A percentile compares a stretch with the other conserved stretches of the same genome.
These are phyloP conservation scores for Rhopalosiphum nymphaeae DNA, from an alignment of 2,888 invertebrate genomes.

Conservation along the genomic window DNA sequence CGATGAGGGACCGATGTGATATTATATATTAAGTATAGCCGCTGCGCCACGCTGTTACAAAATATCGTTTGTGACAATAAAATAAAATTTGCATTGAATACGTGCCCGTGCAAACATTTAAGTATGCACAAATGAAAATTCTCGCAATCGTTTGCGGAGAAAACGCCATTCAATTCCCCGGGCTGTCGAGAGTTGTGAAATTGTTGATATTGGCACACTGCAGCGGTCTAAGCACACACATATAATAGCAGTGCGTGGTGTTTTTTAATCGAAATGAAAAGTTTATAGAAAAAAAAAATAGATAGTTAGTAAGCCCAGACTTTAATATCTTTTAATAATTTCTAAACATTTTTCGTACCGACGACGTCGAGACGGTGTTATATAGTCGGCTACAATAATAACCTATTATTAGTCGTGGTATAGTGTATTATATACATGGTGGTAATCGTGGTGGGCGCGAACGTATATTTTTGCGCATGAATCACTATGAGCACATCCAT, in stretches of 20 bases:
- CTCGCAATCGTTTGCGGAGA: conserved; percentile 12
- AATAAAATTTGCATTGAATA: conserved; percentile 53
- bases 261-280: not conserved
- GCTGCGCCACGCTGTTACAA: conserved; percentile 12
- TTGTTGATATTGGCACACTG: not conserved
- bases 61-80: conserved; percentile 27
- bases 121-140: conserved; percentile 21
- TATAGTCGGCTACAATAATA: not conserved
- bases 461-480: not conserved
- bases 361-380: not conserved
- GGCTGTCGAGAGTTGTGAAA: conserved; percentile 22
- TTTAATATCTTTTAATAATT: not conserved
- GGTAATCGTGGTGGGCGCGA: not conserved
- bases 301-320: not conserved
- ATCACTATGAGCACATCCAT: not conserved
- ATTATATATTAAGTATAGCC: not conserved
- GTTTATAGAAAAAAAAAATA: not conserved
- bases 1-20: not conserved
- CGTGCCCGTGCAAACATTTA: conserved; percentile 50
- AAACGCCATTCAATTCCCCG: not conserved
- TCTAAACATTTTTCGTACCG: not conserved
- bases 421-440: not conserved
- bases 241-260: not conserved
- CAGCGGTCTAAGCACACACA: not conserved
- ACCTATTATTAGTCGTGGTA: not conserved